Evolutionary conservation across 2,888 invertebrate genomes (phyloP).

Genomic region (Girardia tigrina): DNA sequence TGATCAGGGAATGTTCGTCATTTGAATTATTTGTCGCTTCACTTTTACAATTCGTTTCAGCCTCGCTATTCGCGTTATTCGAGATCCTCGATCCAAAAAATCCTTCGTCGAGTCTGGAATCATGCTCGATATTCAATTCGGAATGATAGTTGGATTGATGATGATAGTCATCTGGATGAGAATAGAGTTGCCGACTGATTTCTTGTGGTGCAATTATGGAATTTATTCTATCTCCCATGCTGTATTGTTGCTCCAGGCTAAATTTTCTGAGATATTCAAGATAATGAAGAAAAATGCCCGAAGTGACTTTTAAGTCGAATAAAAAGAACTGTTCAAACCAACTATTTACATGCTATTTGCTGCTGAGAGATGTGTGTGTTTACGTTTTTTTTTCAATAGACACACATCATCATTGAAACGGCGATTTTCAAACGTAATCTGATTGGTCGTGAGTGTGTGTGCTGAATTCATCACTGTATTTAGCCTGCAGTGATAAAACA

Average conservation of each 20-base stretch:
- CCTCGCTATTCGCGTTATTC: not conserved
- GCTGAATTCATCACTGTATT: not conserved
- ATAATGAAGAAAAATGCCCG: constrained; percentile 23
- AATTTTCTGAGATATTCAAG: constrained; percentile 14
- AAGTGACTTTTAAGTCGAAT: constrained; percentile 20
- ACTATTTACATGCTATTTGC: constrained; percentile 13
- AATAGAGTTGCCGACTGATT: constrained; percentile 14
- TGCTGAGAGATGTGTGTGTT: constrained; percentile 9
- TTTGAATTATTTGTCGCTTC: not conserved
- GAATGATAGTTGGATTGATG: constrained; percentile 18
- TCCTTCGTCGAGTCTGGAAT: constrained; percentile 13
- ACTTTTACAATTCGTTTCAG: constrained; percentile 23
- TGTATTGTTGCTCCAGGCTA: constrained; percentile 17
- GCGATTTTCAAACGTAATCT: not conserved
- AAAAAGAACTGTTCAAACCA: constrained; percentile 17
- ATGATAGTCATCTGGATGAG: constrained; percentile 8
- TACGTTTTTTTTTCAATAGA: not conserved
- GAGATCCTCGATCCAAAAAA: not conserved
- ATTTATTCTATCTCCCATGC: constrained; percentile 20
- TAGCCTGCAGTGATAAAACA: not conserved
- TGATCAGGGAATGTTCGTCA: not conserved
- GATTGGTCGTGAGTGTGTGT: constrained; percentile 7
- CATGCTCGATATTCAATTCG: constrained; percentile 1
- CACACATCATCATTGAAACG: not conserved
- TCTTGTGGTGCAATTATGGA: constrained; percentile 23